Evolutionary conservation across 53 echinoderm and acorn worm species (phyloP).

Genomic region (Echinarachnius parma): DNA sequence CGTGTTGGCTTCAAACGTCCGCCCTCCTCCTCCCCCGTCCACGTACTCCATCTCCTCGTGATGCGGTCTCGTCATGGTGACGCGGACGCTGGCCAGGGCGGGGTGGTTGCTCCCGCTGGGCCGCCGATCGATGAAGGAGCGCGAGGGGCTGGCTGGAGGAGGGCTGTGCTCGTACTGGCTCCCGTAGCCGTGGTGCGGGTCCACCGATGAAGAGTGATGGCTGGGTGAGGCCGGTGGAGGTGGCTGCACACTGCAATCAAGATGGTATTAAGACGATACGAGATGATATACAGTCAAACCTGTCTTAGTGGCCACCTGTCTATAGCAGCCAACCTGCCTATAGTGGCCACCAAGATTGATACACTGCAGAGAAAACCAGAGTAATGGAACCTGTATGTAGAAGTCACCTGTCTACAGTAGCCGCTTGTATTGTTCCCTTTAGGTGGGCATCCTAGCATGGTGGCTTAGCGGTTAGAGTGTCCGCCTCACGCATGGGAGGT

Average conservation of each 20-base stretch:
- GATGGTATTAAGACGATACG: too few relatives aligned
- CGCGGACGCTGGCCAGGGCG: slow-evolving; percentile 22
- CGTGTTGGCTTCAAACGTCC: slow-evolving; percentile 59
- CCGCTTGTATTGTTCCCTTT: too few relatives aligned
- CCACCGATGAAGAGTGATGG: slow-evolving; percentile 10
- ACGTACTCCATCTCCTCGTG: slow-evolving; percentile 31
- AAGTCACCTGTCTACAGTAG: too few relatives aligned
- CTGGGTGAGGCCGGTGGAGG: slow-evolving; percentile 46
- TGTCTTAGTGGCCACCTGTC: too few relatives aligned
- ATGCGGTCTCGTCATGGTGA: slow-evolving; percentile 30
- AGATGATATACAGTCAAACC: too few relatives aligned
- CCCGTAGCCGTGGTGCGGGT: slow-evolving; percentile 2
- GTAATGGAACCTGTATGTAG: too few relatives aligned
- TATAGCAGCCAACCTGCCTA: too few relatives aligned
- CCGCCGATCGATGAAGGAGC: slow-evolving; percentile 35
- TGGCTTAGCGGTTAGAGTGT: too few relatives aligned
- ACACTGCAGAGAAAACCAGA: too few relatives aligned
- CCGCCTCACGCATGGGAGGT: too few relatives aligned
- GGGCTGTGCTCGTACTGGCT: slow-evolving; percentile 47
- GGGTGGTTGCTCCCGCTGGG: slow-evolving; percentile 19
- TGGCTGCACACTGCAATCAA: slow-evolving; percentile 53
- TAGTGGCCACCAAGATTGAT: too few relatives aligned
- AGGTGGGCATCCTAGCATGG: too few relatives aligned
- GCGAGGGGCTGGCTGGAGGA: slow-evolving; percentile 56
- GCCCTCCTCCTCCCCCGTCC: slow-evolving; percentile 19